Percentiles rank a stretch among this genome's conserved stretches.
Conservation (phyloP, 1,140 invertebrate genomes). For the Ylistrum balloti region DNA sequence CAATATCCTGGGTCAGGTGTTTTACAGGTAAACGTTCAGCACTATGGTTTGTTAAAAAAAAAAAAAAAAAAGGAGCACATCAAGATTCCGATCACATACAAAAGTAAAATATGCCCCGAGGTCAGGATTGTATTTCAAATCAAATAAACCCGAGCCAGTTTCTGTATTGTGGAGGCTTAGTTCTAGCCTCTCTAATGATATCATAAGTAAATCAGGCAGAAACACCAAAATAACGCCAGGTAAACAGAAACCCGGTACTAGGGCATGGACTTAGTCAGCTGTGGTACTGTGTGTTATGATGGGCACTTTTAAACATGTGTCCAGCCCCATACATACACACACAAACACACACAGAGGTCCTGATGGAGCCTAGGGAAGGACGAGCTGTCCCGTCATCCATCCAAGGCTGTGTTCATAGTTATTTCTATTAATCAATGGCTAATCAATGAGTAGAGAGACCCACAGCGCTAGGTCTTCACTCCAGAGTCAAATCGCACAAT, state of each 20-base stretch:
- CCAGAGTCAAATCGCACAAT: constrained; percentile 12
- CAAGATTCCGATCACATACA: background rate
- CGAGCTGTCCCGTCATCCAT: background rate
- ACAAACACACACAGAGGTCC: background rate
- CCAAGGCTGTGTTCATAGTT: background rate
- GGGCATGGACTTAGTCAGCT: background rate
- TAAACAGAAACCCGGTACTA: background rate
- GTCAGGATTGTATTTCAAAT: constrained; percentile 35
- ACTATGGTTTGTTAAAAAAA: constrained; percentile 22
- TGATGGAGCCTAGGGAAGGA: background rate
- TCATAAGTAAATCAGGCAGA: background rate
- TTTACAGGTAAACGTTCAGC: background rate
- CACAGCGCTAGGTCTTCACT: background rate
- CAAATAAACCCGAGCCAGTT: constrained; percentile 16
- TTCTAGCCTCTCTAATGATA: constrained; percentile 27
- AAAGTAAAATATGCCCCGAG: background rate
- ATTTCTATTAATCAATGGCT: constrained; percentile 40
- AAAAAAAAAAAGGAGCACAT: background rate
- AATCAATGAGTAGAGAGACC: constrained; percentile 33
- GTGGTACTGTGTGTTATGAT: background rate
- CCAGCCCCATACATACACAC: background rate
- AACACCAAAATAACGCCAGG: constrained; percentile 23
- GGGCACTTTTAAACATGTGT: background rate
- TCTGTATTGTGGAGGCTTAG: constrained; percentile 18
- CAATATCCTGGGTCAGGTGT: background rate